Evolutionary conservation across 2,113 vertebrate species (phyloP).

Genomic region (Megaceryle maxima): DNA sequence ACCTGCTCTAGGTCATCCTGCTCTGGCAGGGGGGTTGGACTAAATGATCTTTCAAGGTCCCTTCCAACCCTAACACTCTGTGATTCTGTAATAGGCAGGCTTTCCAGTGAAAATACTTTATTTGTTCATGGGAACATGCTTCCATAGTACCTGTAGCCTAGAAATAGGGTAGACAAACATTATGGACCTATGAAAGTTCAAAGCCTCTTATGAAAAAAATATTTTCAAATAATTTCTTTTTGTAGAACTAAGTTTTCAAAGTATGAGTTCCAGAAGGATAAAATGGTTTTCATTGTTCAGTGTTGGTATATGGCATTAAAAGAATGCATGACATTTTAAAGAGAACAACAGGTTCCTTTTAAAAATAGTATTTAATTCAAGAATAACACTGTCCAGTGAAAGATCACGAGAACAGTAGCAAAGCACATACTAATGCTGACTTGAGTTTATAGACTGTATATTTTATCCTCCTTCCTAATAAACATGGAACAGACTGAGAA

Average conservation of each 20-base stretch:
- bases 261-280: background rate
- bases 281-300: slow-evolving; percentile 35
- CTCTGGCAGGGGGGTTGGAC: no score
- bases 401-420: background rate
- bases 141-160: background rate
- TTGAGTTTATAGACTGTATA: background rate
- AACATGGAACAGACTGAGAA: background rate
- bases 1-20: no score
- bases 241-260: background rate
- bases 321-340: slow-evolving; percentile 62
- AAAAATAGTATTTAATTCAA: slow-evolving; percentile 56
- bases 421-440: background rate
- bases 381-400: background rate
- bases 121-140: background rate
- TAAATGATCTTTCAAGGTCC: no score
- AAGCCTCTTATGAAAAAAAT: background rate
- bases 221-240: background rate
- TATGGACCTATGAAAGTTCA: background rate
- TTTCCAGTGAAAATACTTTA: background rate
- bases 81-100: background rate
- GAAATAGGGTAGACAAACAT: background rate
- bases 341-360: slow-evolving; percentile 67
- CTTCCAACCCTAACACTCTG: no score
- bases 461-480: background rate
- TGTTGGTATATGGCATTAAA: slow-evolving; percentile 40